phyloP scores from a whole-genome alignment of 1,140 invertebrate genomes.

The Brachionus plicatilis region DNA sequence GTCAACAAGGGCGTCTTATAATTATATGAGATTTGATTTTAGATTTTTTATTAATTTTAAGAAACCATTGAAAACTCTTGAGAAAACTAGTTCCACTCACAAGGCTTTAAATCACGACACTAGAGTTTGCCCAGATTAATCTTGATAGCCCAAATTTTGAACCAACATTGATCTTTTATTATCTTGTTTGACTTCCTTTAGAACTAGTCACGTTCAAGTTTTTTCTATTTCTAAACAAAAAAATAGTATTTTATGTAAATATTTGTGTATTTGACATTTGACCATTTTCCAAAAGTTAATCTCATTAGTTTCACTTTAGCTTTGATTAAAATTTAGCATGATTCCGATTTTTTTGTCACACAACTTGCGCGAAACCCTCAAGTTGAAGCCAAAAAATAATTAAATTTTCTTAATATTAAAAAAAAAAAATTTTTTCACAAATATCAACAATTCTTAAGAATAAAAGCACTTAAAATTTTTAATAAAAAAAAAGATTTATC shows the following conservation, averaged over 20 bases:
- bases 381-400: neutral
- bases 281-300: neutral
- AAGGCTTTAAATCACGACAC: neutral
- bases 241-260: neutral
- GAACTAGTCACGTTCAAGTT: neutral
- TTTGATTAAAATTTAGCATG: neutral
- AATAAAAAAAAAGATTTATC: neutral
- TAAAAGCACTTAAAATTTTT: neutral
- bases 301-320: neutral
- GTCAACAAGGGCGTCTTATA: neutral
- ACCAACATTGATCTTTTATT: neutral
- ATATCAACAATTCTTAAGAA: neutral
- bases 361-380: neutral
- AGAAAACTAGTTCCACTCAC: neutral
- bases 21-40: neutral
- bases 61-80: neutral
- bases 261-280: neutral
- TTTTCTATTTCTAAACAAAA: neutral
- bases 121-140: neutral
- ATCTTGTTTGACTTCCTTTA: neutral
- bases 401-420: neutral
- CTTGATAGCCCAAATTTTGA: neutral
- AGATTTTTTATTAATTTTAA: neutral
- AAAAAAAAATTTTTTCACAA: neutral
- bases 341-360: neutral